Evolutionary conservation across 30 jellyfish, hydroid and myxozoan genomes (phyloP).

Genomic region (Hydra vulgaris): DNA sequence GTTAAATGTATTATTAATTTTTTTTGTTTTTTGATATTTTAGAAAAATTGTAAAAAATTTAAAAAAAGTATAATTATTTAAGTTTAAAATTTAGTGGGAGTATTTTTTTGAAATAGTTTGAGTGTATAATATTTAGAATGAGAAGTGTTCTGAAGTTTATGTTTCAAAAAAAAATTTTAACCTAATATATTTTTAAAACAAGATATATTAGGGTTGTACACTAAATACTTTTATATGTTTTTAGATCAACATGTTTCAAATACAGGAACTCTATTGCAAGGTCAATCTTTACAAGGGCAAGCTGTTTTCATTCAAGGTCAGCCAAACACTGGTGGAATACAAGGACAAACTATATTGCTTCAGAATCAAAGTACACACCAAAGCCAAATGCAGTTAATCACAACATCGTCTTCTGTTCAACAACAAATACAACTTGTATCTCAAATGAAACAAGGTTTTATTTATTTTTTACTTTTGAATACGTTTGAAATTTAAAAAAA

Average conservation of each 20-base stretch:
- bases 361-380: slow-evolving; percentile 78
- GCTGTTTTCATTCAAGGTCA: slow-evolving; percentile 82
- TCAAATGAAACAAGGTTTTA: slow-evolving; percentile 55
- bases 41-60: too few species aligned
- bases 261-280: slow-evolving; percentile 64
- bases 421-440: slow-evolving; percentile 87
- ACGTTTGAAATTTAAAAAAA: background rate
- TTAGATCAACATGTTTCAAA: slow-evolving; percentile 66
- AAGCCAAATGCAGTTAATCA: slow-evolving; percentile 75
- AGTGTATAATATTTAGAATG: too few species aligned
- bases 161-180: too few species aligned
- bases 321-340: slow-evolving; percentile 26
- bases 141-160: too few species aligned
- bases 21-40: background rate
- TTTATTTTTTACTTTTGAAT: background rate
- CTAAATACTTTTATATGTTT: background rate
- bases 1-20: background rate
- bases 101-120: too few species aligned
- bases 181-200: too few species aligned
- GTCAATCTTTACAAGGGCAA: slow-evolving; percentile 88
- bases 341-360: slow-evolving; percentile 84
- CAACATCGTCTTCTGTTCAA: slow-evolving; percentile 63
- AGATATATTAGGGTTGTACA: too few species aligned
- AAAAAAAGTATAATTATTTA: too few species aligned
- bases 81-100: too few species aligned